Evolutionary conservation across 2,113 vertebrate genomes (phyloP).

Genomic region (Strix uralensis): DNA sequence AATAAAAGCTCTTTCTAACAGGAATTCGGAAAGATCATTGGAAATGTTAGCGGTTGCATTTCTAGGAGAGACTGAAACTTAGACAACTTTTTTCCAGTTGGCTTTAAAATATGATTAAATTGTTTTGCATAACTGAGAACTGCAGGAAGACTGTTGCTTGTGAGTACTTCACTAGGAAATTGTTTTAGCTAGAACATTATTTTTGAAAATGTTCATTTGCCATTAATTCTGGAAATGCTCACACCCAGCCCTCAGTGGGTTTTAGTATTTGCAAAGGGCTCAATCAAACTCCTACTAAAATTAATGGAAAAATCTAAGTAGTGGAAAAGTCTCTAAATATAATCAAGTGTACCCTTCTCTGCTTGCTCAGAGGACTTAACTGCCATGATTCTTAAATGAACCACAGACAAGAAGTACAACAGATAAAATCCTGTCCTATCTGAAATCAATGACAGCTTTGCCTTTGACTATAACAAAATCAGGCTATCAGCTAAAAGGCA

Average conservation of each 20-base stretch:
- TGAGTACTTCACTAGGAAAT: constrained; percentile 50
- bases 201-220: constrained; percentile 42
- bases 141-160: constrained; percentile 1
- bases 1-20: background rate
- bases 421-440: background rate
- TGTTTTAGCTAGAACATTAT: constrained; percentile 18
- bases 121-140: constrained; percentile 38
- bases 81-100: constrained; percentile 8
- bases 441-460: background rate
- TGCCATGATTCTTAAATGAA: background rate
- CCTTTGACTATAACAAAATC: background rate
- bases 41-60: background rate
- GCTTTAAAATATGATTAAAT: constrained; percentile 33
- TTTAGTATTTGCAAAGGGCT: constrained; percentile 25
- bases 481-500: background rate
- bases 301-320: constrained; percentile 46
- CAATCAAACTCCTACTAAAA: constrained; percentile 8
- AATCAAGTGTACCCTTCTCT: constrained; percentile 3
- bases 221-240: constrained; percentile 45
- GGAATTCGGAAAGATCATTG: constrained; percentile 7
- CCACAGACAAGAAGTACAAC: background rate
- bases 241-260: constrained; percentile 35
- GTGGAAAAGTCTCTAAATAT: constrained; percentile 42
- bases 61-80: background rate
- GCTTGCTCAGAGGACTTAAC: background rate